Conservation (phyloP, 2,888 invertebrate species). For the Drosophila mercatorum region DNA sequence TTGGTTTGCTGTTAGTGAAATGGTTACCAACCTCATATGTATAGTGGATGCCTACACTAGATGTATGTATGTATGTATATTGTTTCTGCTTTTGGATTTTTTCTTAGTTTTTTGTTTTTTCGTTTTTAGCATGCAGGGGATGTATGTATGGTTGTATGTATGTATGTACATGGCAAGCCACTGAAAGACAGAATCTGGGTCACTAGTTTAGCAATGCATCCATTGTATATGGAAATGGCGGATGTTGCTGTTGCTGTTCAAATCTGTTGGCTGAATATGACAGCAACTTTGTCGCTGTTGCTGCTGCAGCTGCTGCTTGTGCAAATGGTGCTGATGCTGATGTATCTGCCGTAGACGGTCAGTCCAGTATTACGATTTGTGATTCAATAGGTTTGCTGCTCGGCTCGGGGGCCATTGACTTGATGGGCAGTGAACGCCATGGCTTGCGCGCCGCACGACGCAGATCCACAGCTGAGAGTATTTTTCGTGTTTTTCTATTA, state of each 20-base stretch:
- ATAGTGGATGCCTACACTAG: constrained; percentile 62
- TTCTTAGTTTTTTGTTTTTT: background rate
- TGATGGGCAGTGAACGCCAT: constrained; percentile 88
- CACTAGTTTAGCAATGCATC: constrained; percentile 87
- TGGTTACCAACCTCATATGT: constrained; percentile 56
- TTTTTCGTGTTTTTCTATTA: constrained; percentile 92
- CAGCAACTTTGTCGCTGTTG: constrained; percentile 60
- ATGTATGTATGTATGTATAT: constrained; percentile 47
- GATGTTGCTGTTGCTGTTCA: constrained; percentile 75
- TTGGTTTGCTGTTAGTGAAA: constrained; percentile 43
- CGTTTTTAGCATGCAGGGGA: constrained; percentile 10
- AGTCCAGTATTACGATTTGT: constrained; percentile 91
- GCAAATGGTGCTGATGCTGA: constrained; percentile 48
- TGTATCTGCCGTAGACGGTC: constrained; percentile 85
- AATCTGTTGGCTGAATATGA: constrained; percentile 68
- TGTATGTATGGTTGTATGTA: constrained; percentile 33
- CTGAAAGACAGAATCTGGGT: constrained; percentile 55
- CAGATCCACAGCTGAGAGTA: constrained; percentile 91
- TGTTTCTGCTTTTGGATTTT: background rate
- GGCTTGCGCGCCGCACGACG: constrained; percentile 94
- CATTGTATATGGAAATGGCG: constrained; percentile 88
- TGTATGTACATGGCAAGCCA: constrained; percentile 79
- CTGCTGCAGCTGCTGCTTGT: constrained; percentile 37
- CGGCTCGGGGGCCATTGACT: constrained; percentile 79
- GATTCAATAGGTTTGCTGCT: constrained; percentile 86